phyloP scores from a whole-genome alignment of 2,113 vertebrate genomes.

The Osmerus eperlanus region DNA sequence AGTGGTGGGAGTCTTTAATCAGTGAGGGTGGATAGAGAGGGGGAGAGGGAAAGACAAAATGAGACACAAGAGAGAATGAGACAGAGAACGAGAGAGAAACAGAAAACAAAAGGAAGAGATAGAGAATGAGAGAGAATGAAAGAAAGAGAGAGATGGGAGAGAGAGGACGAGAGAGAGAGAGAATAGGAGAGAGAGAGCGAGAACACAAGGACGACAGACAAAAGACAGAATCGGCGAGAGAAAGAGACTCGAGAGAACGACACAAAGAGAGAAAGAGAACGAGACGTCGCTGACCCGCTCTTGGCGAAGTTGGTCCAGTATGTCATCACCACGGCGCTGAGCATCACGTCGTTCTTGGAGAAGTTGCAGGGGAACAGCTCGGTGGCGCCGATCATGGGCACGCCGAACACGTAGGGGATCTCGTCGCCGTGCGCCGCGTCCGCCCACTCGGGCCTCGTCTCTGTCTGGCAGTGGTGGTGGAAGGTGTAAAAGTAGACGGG shows the following conservation, averaged over 20 bases:
- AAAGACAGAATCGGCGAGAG: neutral
- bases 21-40: neutral
- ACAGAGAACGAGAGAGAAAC: neutral
- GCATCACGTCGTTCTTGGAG: conserved; percentile 96
- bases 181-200: neutral
- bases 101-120: neutral
- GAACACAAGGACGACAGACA: neutral
- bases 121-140: neutral
- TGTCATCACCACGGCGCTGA: conserved; percentile 93
- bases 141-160: neutral
- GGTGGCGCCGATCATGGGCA: conserved; percentile 93
- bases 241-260: neutral
- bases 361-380: conserved; percentile 97
- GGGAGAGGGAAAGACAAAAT: neutral
- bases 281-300: conserved; percentile 75
- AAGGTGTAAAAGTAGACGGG: conserved; percentile 96
- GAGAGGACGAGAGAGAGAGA: neutral
- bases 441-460: conserved; percentile 90
- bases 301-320: conserved; percentile 98
- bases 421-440: conserved; percentile 93
- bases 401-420: conserved; percentile 91
- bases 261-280: neutral
- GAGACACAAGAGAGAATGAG: neutral
- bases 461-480: conserved; percentile 97
- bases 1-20: too few relatives aligned